phyloP scores from a whole-genome alignment of 2,888 invertebrate species.

The Polydrusus tereticollis region DNA sequence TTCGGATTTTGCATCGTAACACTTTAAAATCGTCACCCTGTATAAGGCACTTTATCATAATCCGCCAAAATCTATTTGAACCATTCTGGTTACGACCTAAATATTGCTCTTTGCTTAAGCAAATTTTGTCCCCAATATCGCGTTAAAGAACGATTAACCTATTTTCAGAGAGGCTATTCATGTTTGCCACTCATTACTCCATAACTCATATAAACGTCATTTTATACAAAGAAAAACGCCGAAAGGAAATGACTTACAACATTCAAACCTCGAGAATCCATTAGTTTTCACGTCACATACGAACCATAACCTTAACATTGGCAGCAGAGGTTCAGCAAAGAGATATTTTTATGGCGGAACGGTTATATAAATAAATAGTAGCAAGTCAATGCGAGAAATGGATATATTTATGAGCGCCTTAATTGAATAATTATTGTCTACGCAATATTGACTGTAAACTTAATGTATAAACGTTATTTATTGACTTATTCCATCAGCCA shows the following conservation, averaged over 20 bases:
- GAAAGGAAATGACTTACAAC: constrained; percentile 5
- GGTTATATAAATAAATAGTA: constrained; percentile 15
- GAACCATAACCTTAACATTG: constrained; percentile 19
- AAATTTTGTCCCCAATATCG: neutral
- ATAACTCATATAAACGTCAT: neutral
- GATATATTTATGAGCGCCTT: constrained; percentile 16
- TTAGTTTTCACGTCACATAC: constrained; percentile 16
- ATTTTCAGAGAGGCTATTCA: neutral
- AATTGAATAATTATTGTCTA: constrained; percentile 11
- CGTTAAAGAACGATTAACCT: neutral
- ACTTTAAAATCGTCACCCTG: no score
- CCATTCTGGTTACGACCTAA: neutral
- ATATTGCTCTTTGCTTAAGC: neutral
- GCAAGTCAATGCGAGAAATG: constrained; percentile 1
- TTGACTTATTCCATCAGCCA: no score
- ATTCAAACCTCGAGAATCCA: constrained; percentile 7
- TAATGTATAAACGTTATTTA: no score
- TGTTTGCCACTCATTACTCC: neutral
- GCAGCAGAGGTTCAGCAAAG: neutral
- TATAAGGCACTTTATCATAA: no score
- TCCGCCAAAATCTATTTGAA: no score
- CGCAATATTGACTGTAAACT: neutral
- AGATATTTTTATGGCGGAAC: neutral
- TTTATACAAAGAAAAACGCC: constrained; percentile 3
- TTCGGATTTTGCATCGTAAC: no score